phyloP scores from a whole-genome alignment of 2,888 invertebrate genomes.

The Sylvicola cinctus region DNA sequence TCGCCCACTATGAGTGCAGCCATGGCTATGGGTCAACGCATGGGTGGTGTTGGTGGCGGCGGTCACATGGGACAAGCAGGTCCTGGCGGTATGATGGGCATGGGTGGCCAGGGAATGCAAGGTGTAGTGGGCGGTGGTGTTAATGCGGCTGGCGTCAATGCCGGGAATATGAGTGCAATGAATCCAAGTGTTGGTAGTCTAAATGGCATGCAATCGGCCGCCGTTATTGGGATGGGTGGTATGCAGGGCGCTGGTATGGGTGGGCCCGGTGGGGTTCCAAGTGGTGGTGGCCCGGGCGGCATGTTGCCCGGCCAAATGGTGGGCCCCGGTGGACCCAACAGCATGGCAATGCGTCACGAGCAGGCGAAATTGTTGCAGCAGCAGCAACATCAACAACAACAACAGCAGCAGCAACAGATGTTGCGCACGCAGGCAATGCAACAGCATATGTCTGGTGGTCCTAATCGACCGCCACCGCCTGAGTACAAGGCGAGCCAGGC shows the following conservation, averaged over 20 bases:
- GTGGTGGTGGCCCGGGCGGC: background rate
- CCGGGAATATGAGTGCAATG: background rate
- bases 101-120: constrained; percentile 10
- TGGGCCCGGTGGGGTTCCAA: constrained; percentile 1
- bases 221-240: constrained; percentile 7
- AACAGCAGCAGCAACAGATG: constrained; percentile 39
- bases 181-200: constrained; percentile 10
- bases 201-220: constrained; percentile 11
- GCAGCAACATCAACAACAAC: constrained; percentile 42
- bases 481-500: constrained; percentile 51
- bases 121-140: constrained; percentile 9
- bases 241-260: constrained; percentile 1
- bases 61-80: background rate
- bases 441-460: constrained; percentile 30
- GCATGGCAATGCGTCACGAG: constrained; percentile 27
- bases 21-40: too few species aligned
- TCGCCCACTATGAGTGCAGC: too few species aligned
- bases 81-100: background rate
- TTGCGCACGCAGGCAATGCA: constrained; percentile 28
- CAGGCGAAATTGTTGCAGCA: constrained; percentile 49
- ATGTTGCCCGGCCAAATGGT: constrained; percentile 22
- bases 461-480: constrained; percentile 57
- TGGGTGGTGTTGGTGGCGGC: background rate
- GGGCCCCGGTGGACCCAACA: constrained; percentile 8
- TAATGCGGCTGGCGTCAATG: constrained; percentile 3